These are phyloP conservation scores for Bufo bufo DNA, from an alignment of 2,113 vertebrate species.

Conservation along the genomic window DNA sequence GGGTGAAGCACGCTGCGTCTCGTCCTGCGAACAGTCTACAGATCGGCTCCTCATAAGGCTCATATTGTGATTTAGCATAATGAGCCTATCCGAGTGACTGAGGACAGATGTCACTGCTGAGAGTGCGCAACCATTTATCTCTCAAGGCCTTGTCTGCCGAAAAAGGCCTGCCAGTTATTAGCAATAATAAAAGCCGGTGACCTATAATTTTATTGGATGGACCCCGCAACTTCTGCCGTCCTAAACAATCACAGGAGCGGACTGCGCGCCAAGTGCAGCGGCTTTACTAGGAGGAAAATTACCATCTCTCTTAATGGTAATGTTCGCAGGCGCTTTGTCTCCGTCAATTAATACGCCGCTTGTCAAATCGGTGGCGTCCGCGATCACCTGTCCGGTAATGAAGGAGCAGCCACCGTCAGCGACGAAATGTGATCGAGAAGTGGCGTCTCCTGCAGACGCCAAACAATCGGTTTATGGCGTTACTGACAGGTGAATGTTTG, in stretches of 20 bases:
- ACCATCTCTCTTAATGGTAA: constrained; percentile 37
- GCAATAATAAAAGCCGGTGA: constrained; percentile 40
- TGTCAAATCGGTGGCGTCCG: neutral
- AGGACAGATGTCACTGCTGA: constrained; percentile 51
- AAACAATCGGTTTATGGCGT: neutral
- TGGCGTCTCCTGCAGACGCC: neutral
- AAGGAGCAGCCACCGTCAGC: neutral
- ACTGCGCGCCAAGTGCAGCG: neutral
- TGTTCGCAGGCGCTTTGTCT: neutral
- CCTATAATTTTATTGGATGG: constrained; percentile 50
- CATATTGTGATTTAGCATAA: constrained; percentile 52
- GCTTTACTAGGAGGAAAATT: constrained; percentile 17
- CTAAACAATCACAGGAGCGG: constrained; percentile 40
- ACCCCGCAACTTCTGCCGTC: constrained; percentile 39
- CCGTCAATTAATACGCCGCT: neutral
- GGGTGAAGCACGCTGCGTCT: neutral
- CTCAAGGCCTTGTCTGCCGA: constrained; percentile 47
- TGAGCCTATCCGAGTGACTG: constrained; percentile 42
- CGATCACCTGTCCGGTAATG: neutral
- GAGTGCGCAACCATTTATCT: constrained; percentile 42
- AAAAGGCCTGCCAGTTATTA: constrained; percentile 47
- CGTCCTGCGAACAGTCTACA: neutral
- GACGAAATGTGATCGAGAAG: neutral
- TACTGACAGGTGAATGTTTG: neutral
- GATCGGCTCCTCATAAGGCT: constrained; percentile 34